phyloP scores from a whole-genome alignment of 1,140 invertebrate species.

The Nasonia longicornis region DNA sequence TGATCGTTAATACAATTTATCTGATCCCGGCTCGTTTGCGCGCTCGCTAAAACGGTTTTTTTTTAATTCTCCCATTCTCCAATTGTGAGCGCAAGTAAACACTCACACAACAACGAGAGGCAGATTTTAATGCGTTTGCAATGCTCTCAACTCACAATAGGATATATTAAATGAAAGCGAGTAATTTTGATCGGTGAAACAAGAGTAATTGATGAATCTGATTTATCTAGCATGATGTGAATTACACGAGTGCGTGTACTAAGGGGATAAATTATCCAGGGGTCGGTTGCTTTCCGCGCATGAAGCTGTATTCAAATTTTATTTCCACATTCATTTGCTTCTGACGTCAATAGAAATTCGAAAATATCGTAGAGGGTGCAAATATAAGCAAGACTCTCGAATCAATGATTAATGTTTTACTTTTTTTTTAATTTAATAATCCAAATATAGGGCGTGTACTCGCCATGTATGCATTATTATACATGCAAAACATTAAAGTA shows the following conservation, averaged over 20 bases:
- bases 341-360: too few species aligned
- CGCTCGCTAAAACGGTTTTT: background rate
- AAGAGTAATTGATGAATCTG: background rate
- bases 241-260: too few species aligned
- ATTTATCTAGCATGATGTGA: background rate
- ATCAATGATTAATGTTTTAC: too few species aligned
- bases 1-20: background rate
- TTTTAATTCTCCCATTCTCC: background rate
- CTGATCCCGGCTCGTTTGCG: background rate
- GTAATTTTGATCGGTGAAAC: constrained; percentile 41
- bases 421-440: background rate
- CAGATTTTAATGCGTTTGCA: constrained; percentile 31
- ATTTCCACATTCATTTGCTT: too few species aligned
- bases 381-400: too few species aligned
- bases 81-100: background rate
- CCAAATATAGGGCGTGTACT: background rate
- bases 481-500: background rate
- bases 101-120: background rate
- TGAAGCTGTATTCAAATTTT: too few species aligned
- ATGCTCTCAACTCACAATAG: background rate
- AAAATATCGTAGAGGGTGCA: too few species aligned
- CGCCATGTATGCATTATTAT: background rate
- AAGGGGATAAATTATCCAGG: background rate
- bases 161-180: constrained; percentile 31
- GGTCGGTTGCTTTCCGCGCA: too few species aligned